phyloP scores from a whole-genome alignment of 2,113 vertebrate species.

The Nestor notabilis region DNA sequence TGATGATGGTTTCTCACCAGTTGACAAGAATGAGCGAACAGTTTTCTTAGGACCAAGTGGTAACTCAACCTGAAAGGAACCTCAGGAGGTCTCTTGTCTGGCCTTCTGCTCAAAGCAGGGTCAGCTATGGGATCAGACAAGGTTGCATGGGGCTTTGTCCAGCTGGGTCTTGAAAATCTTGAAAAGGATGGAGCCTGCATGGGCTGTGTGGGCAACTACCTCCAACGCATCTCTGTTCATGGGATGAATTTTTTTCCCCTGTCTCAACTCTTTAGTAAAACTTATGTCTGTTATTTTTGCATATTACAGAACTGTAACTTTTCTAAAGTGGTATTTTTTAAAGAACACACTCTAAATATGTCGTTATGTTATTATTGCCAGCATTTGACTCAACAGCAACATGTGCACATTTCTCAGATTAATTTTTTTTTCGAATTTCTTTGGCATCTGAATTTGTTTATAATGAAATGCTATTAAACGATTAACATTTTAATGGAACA shows the following conservation, averaged over 20 bases:
- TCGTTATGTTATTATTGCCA: background rate
- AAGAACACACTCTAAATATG: background rate
- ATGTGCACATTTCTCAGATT: background rate
- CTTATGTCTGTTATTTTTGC: background rate
- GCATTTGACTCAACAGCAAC: background rate
- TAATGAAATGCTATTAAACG: background rate
- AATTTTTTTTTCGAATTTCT: background rate
- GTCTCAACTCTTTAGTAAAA: background rate
- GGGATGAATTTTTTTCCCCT: rapidly evolving
- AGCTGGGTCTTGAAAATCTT: background rate
- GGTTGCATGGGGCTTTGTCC: background rate
- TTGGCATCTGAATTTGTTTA: background rate
- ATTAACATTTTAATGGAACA: background rate
- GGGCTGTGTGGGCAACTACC: background rate
- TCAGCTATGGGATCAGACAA: background rate
- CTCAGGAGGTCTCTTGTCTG: background rate
- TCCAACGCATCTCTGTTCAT: background rate
- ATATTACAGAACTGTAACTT: background rate
- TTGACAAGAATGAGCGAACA: background rate
- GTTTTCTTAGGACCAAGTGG: background rate
- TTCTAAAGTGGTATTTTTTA: background rate
- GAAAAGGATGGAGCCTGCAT: background rate
- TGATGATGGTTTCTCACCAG: background rate
- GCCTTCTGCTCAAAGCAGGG: background rate
- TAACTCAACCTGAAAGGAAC: background rate